Conservation (phyloP, 2,113 vertebrate species). For the Verasper variegatus region DNA sequence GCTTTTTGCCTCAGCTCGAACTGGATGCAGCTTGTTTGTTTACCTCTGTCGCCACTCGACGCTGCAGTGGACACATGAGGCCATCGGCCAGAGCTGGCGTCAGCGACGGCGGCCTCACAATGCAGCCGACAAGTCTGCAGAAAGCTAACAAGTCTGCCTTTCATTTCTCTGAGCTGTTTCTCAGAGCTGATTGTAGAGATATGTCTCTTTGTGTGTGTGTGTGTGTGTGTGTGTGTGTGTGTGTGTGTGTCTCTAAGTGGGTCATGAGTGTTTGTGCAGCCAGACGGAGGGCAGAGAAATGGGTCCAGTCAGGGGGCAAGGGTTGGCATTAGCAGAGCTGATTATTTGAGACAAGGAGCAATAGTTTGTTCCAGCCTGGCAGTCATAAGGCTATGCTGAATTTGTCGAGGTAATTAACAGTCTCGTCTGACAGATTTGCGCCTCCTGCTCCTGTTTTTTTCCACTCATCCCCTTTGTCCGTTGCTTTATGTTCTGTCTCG, state of each 20-base stretch:
- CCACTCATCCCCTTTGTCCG: neutral
- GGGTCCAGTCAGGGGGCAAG: slow-evolving; percentile 44
- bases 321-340: slow-evolving; percentile 36
- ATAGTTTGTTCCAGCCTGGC: slow-evolving; percentile 33
- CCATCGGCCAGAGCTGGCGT: slow-evolving; percentile 61
- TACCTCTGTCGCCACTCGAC: slow-evolving; percentile 41
- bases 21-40: slow-evolving; percentile 32
- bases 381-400: slow-evolving; percentile 56
- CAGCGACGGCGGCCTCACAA: slow-evolving; percentile 41
- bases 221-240: slow-evolving; percentile 7
- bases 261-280: slow-evolving; percentile 68
- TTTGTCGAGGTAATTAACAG: slow-evolving; percentile 57
- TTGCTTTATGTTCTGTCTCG: slow-evolving; percentile 15
- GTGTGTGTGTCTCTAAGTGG: slow-evolving; percentile 53
- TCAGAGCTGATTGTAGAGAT: slow-evolving; percentile 40
- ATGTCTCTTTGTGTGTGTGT: slow-evolving; percentile 4
- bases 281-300: slow-evolving; percentile 41
- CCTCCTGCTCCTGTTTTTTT: neutral
- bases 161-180: slow-evolving; percentile 50
- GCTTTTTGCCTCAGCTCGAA: neutral
- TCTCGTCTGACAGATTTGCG: slow-evolving; percentile 13
- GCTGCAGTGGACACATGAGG: slow-evolving; percentile 51
- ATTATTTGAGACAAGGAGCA: slow-evolving; percentile 62
- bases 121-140: slow-evolving; percentile 46
- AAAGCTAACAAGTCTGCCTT: slow-evolving; percentile 53